Conservation (phyloP, 2,113 vertebrate genomes). For the Seriola rivoliana region DNA sequence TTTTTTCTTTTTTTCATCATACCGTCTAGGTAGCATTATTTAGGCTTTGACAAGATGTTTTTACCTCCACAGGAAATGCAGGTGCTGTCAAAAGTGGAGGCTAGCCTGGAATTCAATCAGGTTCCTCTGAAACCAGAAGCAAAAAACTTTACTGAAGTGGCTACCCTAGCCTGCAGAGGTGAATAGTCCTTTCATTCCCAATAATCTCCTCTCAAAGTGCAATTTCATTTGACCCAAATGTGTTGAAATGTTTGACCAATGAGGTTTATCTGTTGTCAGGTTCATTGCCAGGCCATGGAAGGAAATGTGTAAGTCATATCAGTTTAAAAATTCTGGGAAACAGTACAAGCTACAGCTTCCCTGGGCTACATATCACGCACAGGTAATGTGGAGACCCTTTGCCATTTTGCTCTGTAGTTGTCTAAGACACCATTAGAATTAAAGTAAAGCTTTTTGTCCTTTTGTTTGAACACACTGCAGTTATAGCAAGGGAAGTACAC, state of each 20-base stretch:
- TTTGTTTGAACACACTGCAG: neutral
- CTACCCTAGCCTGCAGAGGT: conserved; percentile 92
- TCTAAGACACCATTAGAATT: neutral
- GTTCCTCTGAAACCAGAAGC: conserved; percentile 87
- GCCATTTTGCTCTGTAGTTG: neutral
- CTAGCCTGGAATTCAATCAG: conserved; percentile 87
- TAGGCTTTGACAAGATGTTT: conserved; percentile 9
- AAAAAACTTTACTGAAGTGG: conserved; percentile 92
- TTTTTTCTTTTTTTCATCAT: neutral
- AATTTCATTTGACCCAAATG: neutral
- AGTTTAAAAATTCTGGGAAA: conserved; percentile 76
- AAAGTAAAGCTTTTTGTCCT: too few species aligned
- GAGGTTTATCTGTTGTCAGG: conserved; percentile 52
- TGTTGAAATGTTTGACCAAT: neutral
- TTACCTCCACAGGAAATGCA: conserved; percentile 84
- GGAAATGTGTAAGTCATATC: conserved; percentile 78
- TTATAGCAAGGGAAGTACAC: neutral
- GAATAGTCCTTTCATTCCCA: conserved; percentile 26
- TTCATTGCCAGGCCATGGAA: conserved; percentile 81
- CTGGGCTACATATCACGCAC: conserved; percentile 84
- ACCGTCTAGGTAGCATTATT: neutral
- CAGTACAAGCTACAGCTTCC: conserved; percentile 84
- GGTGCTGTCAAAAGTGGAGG: conserved; percentile 86
- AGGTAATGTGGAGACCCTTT: conserved; percentile 80
- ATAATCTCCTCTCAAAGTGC: neutral